A percentile compares a stretch with the other conserved stretches of the same genome.
These are phyloP conservation scores for Polyommatus iphigenia DNA, from an alignment of 2,888 invertebrate genomes.

Conservation along the genomic window DNA sequence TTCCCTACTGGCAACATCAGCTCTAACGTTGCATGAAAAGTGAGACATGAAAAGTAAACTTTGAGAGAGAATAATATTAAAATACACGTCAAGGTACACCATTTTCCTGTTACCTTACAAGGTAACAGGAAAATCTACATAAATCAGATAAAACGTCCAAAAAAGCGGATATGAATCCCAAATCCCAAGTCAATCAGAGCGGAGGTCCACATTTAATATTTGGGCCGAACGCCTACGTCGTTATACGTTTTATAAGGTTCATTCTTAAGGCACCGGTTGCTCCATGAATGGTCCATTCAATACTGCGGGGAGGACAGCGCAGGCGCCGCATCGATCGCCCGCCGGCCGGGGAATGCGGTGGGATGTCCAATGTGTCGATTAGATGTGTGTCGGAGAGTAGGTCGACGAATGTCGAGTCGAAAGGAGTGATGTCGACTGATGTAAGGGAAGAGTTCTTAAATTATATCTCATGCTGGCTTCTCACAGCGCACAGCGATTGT, in stretches of 20 bases:
- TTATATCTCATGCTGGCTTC: too few species aligned
- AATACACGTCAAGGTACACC: background rate
- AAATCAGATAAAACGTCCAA: conserved; percentile 13
- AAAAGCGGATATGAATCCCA: conserved; percentile 20
- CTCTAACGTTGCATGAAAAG: too few species aligned
- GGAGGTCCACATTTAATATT: conserved; percentile 36
- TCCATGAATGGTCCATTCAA: conserved; percentile 72
- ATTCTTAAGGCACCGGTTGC: conserved; percentile 70
- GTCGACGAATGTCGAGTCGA: background rate
- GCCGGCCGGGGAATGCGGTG: conserved; percentile 39
- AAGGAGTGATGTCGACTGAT: conserved; percentile 18
- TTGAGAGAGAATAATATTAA: too few species aligned
- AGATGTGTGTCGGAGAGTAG: background rate
- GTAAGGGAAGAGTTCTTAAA: too few species aligned
- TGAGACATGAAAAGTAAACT: too few species aligned
- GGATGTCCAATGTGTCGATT: conserved; percentile 36
- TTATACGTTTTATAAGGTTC: conserved; percentile 46
- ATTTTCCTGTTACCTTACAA: background rate
- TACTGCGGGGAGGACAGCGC: conserved; percentile 55
- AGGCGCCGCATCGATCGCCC: conserved; percentile 61
- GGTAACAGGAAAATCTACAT: background rate
- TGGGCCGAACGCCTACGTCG: conserved; percentile 41
- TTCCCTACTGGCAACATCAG: too few species aligned
- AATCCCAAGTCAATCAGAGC: conserved; percentile 34
- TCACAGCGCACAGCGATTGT: too few species aligned